These are phyloP conservation scores for Spheniscus humboldti DNA, from an alignment of 2,797 vertebrate genomes.

Conservation along the genomic window DNA sequence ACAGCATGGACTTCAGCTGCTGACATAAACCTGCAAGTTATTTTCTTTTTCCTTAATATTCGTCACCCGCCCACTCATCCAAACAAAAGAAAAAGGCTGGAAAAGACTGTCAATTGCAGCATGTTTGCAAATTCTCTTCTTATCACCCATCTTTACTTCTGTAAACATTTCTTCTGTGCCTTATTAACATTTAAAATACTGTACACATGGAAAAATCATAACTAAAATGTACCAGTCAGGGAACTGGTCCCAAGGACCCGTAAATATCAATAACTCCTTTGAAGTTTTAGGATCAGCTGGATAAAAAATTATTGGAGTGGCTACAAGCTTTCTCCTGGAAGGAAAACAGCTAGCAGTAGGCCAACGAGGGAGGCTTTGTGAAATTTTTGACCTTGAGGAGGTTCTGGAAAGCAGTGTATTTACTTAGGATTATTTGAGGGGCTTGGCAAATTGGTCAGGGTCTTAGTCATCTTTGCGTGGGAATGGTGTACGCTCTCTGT, in stretches of 20 bases:
- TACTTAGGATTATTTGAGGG: slow-evolving; percentile 35
- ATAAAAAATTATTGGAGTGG: neutral
- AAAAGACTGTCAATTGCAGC: neutral
- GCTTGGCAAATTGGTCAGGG: neutral
- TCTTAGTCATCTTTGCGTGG: slow-evolving; percentile 1
- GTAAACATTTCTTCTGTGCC: neutral
- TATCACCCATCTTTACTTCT: neutral
- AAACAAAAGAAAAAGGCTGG: neutral
- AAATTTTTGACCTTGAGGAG: slow-evolving; percentile 18
- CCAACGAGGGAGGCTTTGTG: neutral
- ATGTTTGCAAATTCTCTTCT: slow-evolving; percentile 15
- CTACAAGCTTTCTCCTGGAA: neutral
- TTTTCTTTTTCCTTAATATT: neutral
- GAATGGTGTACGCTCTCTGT: neutral
- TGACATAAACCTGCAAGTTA: neutral
- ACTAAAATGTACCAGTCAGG: neutral
- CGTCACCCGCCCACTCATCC: neutral
- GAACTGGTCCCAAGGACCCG: neutral
- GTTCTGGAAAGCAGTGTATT: slow-evolving; percentile 43
- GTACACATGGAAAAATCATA: neutral
- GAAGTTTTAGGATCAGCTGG: slow-evolving; percentile 21
- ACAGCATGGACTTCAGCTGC: neutral
- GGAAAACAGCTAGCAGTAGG: neutral
- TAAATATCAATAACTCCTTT: slow-evolving; percentile 7
- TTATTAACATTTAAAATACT: neutral